Evolutionary conservation across 1,140 invertebrate genomes (phyloP).

Genomic region (Euwallacea similis): DNA sequence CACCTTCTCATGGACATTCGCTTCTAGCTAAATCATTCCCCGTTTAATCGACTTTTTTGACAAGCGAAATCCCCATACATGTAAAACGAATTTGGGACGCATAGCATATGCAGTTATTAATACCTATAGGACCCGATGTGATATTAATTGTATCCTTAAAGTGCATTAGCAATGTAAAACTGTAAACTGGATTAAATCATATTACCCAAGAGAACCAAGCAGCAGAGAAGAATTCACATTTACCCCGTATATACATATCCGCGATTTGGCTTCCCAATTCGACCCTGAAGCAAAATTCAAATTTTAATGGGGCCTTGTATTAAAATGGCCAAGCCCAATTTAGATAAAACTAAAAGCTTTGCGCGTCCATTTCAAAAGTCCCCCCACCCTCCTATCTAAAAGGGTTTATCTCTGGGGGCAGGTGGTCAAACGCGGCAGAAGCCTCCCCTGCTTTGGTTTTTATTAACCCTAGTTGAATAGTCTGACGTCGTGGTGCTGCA

Average conservation of each 20-base stretch:
- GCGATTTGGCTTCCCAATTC: constrained; percentile 8
- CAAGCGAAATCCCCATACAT: too few relatives aligned
- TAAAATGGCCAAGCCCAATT: constrained; percentile 21
- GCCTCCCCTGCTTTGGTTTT: constrained; percentile 16
- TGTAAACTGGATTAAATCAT: too few relatives aligned
- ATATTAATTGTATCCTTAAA: too few relatives aligned
- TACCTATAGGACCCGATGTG: too few relatives aligned
- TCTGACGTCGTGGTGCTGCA: constrained; percentile 30
- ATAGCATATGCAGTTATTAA: too few relatives aligned
- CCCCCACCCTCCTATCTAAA: constrained; percentile 9
- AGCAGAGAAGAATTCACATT: too few relatives aligned
- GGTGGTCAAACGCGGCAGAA: constrained; percentile 26
- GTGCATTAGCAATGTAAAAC: too few relatives aligned
- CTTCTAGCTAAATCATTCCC: too few relatives aligned
- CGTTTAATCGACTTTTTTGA: too few relatives aligned
- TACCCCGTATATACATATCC: neutral
- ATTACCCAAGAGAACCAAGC: too few relatives aligned
- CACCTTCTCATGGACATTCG: too few relatives aligned
- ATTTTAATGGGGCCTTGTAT: constrained; percentile 25
- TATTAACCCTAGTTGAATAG: constrained; percentile 26
- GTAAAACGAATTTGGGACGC: too few relatives aligned
- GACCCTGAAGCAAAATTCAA: constrained; percentile 14
- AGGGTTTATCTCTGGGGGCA: constrained; percentile 32
- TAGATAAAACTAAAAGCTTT: constrained; percentile 32
- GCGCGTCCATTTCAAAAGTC: constrained; percentile 21